These are phyloP conservation scores for Parauchenoglanis ngamensis DNA, from an alignment of 2,797 vertebrate genomes.

Conservation along the genomic window DNA sequence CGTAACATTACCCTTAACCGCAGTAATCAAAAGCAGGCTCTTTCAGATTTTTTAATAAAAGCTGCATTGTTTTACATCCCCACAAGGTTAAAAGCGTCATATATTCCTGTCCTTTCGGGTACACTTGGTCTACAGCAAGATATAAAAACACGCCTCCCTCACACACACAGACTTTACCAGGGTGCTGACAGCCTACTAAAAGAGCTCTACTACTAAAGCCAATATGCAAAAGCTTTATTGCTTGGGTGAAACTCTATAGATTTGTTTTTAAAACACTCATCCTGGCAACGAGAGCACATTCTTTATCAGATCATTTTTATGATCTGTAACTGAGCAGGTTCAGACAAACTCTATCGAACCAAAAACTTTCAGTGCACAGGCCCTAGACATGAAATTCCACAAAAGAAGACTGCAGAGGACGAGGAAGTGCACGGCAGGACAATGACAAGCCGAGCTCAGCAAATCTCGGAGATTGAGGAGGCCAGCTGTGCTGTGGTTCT, in stretches of 20 bases:
- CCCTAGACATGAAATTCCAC: conserved; percentile 13
- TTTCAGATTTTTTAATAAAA: background rate
- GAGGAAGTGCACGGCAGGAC: conserved; percentile 25
- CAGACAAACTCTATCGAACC: conserved; percentile 12
- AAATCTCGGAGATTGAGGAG: conserved; percentile 20
- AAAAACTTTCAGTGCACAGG: conserved; percentile 32
- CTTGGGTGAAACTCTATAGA: conserved; percentile 4
- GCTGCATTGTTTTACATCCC: background rate
- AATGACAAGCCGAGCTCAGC: conserved; percentile 27
- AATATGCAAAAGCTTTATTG: conserved; percentile 13
- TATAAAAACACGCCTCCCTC: background rate
- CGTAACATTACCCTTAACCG: background rate
- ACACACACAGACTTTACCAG: background rate
- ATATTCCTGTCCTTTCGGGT: background rate
- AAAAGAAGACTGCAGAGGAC: background rate
- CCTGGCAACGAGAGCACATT: conserved; percentile 5
- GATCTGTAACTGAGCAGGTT: conserved; percentile 42
- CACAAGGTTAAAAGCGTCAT: background rate
- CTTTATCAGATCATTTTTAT: conserved; percentile 24
- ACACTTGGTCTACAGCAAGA: background rate
- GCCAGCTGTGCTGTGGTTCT: conserved; percentile 24
- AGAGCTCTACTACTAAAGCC: background rate
- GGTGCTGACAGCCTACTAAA: conserved; percentile 19
- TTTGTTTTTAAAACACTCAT: conserved; percentile 8
- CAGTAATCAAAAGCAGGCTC: background rate